Conservation (phyloP, 2,888 invertebrate species). For the Sarcophaga caerulescens region DNA sequence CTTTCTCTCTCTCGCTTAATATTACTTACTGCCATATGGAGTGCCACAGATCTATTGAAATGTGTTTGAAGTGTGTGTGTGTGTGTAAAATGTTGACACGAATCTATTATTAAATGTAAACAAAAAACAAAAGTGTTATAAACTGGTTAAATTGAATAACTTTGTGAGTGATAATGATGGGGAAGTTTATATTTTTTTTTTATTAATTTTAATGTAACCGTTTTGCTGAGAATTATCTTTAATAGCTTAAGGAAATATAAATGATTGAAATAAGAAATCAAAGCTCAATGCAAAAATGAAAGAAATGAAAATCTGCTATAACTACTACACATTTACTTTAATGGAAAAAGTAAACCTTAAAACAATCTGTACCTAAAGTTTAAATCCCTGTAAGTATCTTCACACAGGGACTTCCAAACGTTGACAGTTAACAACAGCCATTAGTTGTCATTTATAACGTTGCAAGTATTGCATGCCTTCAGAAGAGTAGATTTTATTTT, state of each 20-base stretch:
- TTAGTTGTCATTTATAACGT: too few relatives aligned
- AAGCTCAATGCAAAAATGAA: not conserved
- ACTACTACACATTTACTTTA: too few relatives aligned
- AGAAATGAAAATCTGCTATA: not conserved
- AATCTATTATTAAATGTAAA: constrained; percentile 20
- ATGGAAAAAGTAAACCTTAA: too few relatives aligned
- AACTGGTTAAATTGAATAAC: constrained; percentile 34
- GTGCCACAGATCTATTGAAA: not conserved
- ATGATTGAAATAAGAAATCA: not conserved
- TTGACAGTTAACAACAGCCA: too few relatives aligned
- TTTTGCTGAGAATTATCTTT: not conserved
- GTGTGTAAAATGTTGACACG: not conserved
- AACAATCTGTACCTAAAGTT: too few relatives aligned
- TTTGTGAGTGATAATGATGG: not conserved
- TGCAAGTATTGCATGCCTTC: too few relatives aligned
- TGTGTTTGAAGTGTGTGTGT: not conserved
- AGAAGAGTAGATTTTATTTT: too few relatives aligned
- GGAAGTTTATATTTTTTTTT: not conserved
- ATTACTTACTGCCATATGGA: not conserved
- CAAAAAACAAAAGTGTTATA: constrained; percentile 47
- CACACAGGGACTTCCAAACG: too few relatives aligned
- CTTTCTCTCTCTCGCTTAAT: not conserved
- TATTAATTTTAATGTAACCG: not conserved
- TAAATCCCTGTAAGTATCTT: too few relatives aligned
- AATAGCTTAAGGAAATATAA: not conserved